phyloP scores from a whole-genome alignment of 2,113 vertebrate genomes.

The Balaeniceps rex region DNA sequence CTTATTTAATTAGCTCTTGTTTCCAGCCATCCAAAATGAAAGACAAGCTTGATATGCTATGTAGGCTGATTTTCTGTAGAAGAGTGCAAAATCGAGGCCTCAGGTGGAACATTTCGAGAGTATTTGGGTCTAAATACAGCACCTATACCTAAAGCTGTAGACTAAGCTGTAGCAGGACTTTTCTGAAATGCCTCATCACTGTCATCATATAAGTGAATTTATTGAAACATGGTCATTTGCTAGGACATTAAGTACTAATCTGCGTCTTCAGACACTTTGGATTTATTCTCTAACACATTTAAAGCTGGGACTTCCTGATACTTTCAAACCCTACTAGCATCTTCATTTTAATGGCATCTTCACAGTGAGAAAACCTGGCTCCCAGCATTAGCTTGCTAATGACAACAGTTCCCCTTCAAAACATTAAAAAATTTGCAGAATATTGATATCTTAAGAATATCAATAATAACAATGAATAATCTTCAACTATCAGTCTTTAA shows the following conservation, averaged over 20 bases:
- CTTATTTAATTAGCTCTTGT: background rate
- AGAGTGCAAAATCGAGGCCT: background rate
- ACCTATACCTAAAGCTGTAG: background rate
- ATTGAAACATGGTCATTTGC: background rate
- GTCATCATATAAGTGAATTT: background rate
- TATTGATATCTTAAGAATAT: background rate
- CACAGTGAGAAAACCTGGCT: background rate
- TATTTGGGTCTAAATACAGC: background rate
- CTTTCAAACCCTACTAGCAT: background rate
- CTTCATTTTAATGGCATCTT: background rate
- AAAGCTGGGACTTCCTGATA: background rate
- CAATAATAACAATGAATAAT: background rate
- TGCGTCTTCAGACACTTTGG: background rate
- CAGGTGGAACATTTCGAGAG: background rate
- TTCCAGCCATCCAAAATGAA: background rate
- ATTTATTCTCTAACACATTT: background rate
- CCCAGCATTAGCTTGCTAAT: background rate
- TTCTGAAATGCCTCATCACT: background rate
- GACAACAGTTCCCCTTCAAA: background rate
- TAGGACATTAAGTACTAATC: background rate
- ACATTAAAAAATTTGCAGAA: background rate
- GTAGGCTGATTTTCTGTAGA: background rate
- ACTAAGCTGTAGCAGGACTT: background rate
- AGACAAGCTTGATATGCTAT: fast-evolving
- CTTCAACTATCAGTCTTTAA: background rate